Base-by-base conservation (phyloP, 35 echinoderm and acorn worm genomes). In the Patiria miniata region DNA sequence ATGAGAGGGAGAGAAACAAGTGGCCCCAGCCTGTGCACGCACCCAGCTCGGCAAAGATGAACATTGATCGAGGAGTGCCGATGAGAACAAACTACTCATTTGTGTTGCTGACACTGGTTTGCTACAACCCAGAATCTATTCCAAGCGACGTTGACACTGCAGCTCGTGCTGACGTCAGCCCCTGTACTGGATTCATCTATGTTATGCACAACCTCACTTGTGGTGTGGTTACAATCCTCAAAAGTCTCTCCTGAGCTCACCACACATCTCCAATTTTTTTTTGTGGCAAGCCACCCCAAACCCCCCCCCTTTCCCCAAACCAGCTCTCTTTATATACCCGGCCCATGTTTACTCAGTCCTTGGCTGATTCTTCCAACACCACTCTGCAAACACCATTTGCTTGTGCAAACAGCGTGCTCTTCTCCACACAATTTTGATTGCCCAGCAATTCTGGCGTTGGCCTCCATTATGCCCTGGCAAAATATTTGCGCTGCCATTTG, bases 401-500 rank as follows among this genome's bases (percentile, higher is more conserved):
- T 88, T 88, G 86, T 88, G n/a, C 77, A 79, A 88, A 88, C 52
- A 88, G 26, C 37, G 23, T n/a, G n/a, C n/a, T n/a, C 40, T 22
- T 40, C 82, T 40, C 82, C 29, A 33, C 57, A 32, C 82, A 61
- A 58, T 84, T 84, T 60, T 84, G 82, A 84, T 84, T 84, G 57
- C 54, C 52, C 19, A 84, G n/a, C 53, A 84, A 84, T 61, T 57
- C 53, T 58, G 42, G 57, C 82, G 59, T 84, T 84, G 51, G 34
- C 51, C 82, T 58, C 54, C 28, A 37, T 84, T 84, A 37, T 60
- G 29, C 54, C 5, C 23, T 84, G 76, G 61, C 44, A 65, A 60
- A 90, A 90, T 90, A 84, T 90, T 90, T 83, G 81, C 81, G 40
- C 37, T 84, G 42, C 61, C 69, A 90, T 84, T 90, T 90, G 81